These are phyloP conservation scores for Nymphalis polychloros DNA, from an alignment of 2,888 invertebrate species.

Conservation along the genomic window DNA sequence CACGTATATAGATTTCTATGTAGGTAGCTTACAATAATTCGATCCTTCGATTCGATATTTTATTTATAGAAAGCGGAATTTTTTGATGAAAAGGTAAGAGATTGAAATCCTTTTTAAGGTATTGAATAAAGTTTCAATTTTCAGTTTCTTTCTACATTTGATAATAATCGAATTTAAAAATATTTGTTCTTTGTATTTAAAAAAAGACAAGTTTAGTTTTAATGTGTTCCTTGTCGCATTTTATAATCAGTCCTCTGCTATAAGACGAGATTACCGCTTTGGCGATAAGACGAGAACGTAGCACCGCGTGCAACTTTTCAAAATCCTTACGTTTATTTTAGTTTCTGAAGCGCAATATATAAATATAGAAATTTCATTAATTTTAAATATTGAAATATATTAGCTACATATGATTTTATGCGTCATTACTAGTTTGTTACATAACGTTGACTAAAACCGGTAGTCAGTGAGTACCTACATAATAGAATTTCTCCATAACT, in stretches of 20 bases:
- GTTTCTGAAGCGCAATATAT: no score
- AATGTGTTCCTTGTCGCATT: no score
- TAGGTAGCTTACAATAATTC: conserved; percentile 19
- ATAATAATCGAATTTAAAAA: background rate
- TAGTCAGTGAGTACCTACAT: background rate
- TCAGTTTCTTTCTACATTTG: background rate
- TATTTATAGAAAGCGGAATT: conserved; percentile 25
- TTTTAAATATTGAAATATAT: no score
- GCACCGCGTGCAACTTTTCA: no score
- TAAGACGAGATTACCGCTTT: no score
- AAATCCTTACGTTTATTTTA: no score
- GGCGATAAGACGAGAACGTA: no score
- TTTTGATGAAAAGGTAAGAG: conserved; percentile 22
- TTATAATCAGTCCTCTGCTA: no score
- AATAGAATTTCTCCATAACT: background rate
- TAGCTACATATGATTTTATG: no score
- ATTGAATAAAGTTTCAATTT: background rate
- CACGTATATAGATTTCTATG: conserved; percentile 24
- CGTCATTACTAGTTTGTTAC: no score
- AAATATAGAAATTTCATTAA: no score
- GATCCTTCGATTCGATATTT: conserved; percentile 23
- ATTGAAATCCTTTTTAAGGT: conserved; percentile 8
- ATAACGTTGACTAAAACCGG: background rate
- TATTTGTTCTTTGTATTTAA: background rate
- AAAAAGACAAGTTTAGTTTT: background rate